Base-by-base conservation (phyloP, 2,888 invertebrate species). In the Drosophila borborema region DNA sequence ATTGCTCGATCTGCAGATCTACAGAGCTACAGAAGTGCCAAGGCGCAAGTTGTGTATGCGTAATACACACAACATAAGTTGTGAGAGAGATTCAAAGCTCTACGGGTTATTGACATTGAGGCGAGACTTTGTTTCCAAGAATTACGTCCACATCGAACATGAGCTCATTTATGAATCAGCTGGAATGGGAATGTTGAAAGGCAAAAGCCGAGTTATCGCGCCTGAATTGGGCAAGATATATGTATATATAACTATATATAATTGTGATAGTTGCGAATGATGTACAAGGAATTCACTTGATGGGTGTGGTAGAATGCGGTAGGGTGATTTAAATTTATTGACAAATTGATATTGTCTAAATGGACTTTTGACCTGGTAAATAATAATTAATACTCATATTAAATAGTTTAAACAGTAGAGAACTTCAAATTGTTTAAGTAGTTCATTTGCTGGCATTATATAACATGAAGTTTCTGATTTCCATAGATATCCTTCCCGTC, bases 31-130 rank as follows among this genome's bases (percentile, higher is more conserved):
- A 36, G 38, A 23, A 41, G 40, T 54, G 23, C 20, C 38, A 12
- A 40, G 67, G 48, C 69, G 41, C 48, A 77, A 80, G 64, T 65
- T 69, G 73, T 86, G 84, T 74, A 84, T 84, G 86, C 78, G 84
- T 78, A 87, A 87, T 84, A 68, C 68, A 28, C 36, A 40, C 16
- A 14, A 40, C 16, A 14, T 7, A 16, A 38, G 16, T 40, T 41
- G n/a, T 4, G 54, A 9, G 38, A n/a, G 55, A 38, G 53, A 23
- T 6, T 38, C 16, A 16, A 20, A 38, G 20, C 14, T 38, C 28
- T 18, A 31, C 28, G 80, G 84, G 88, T 80, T 80, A 76, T 82
- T 85, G 88, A 84, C 87, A 59, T 71, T 56, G 77, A 53, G 53
- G 55, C 46, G 64, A 56, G 49, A 68, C 72, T 65, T 72, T 69